A percentile compares a stretch with the other conserved stretches of the same genome.
Evolutionary conservation across 2,888 invertebrate species (phyloP).

Genomic region (Hecatera dysodea): DNA sequence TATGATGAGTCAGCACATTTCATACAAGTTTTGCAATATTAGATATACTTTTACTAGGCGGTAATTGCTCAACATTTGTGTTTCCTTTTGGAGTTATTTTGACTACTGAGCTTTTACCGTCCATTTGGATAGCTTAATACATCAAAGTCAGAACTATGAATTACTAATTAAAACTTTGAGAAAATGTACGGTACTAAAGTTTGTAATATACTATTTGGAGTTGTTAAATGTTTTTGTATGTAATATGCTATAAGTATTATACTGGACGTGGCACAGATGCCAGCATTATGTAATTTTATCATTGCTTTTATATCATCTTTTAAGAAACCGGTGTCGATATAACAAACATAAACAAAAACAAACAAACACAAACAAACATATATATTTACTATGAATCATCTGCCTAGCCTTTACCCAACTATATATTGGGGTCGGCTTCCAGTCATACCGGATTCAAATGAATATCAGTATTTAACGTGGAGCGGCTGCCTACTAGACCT

Average conservation of each 20-base stretch:
- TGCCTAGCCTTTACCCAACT: too few species aligned
- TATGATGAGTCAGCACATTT: slow-evolving; percentile 5
- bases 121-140: too few species aligned
- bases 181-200: neutral
- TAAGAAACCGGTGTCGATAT: neutral
- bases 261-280: neutral
- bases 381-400: too few species aligned
- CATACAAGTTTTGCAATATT: slow-evolving; percentile 7
- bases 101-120: neutral
- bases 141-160: too few species aligned
- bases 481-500: too few species aligned
- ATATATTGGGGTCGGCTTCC: too few species aligned
- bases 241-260: too few species aligned
- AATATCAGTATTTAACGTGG: too few species aligned
- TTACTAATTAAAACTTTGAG: too few species aligned
- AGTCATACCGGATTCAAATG: too few species aligned
- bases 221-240: neutral
- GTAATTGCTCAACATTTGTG: neutral
- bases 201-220: neutral
- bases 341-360: too few species aligned
- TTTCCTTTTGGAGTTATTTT: neutral
- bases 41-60: neutral
- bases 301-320: neutral
- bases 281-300: neutral
- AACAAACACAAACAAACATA: too few species aligned